A percentile compares a stretch with the other conserved stretches of the same genome.
Evolutionary conservation across 2,113 vertebrate genomes (phyloP).

Genomic region (Notechis scutatus): DNA sequence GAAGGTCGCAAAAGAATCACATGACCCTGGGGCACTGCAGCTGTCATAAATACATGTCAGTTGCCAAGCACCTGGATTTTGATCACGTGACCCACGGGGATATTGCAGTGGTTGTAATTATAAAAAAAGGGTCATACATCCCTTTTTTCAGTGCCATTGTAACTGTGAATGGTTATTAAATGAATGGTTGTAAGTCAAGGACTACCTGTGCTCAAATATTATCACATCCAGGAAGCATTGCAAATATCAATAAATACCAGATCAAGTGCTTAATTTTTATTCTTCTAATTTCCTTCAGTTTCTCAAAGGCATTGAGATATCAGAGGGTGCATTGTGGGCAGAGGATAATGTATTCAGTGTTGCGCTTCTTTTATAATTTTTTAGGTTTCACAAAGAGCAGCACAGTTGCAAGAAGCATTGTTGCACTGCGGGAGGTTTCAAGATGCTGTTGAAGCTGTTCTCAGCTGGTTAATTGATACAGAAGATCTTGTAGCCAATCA

Average conservation of each 20-base stretch:
- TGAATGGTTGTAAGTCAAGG: neutral
- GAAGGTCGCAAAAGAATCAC: neutral
- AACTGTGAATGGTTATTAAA: neutral
- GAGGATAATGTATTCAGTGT: neutral
- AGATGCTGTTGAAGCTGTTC: conserved; percentile 93
- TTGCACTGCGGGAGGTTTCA: conserved; percentile 96
- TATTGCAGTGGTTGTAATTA: neutral
- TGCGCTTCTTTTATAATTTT: neutral
- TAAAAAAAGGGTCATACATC: neutral
- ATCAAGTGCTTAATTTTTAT: neutral
- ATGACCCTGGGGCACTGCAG: neutral
- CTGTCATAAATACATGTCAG: neutral
- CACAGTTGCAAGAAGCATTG: conserved; percentile 91
- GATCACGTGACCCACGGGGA: neutral
- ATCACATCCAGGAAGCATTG: neutral
- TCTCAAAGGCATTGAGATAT: neutral
- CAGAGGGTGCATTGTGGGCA: neutral
- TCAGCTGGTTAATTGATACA: conserved; percentile 95
- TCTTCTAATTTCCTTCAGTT: conserved; percentile 5
- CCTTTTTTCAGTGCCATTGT: neutral
- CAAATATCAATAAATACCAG: neutral
- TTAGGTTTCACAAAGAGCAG: conserved; percentile 91
- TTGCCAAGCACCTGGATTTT: neutral
- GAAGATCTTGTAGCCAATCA: conserved; percentile 95
- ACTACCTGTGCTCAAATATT: neutral